Evolutionary conservation across 2,888 invertebrate species (phyloP).

Genomic region (Idaea biselata): DNA sequence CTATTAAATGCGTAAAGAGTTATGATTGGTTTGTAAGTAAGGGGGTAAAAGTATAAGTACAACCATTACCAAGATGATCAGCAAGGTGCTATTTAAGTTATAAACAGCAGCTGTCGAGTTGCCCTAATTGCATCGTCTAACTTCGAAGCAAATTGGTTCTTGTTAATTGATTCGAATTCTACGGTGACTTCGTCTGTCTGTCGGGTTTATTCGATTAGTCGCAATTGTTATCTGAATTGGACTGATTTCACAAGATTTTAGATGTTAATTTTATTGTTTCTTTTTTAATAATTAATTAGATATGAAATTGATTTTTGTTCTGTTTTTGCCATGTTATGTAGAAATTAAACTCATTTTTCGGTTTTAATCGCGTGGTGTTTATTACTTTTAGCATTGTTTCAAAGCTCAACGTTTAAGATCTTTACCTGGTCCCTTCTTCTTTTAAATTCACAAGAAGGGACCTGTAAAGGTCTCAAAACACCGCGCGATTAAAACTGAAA

Average conservation of each 20-base stretch:
- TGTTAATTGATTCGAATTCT: slow-evolving; percentile 69
- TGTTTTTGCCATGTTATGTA: too few relatives aligned
- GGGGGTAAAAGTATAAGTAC: slow-evolving; percentile 22
- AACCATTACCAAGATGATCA: slow-evolving; percentile 12
- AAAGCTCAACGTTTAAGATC: too few relatives aligned
- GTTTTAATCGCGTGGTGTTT: too few relatives aligned
- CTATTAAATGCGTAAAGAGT: too few relatives aligned
- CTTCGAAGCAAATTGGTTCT: slow-evolving; percentile 61
- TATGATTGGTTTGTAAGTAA: too few relatives aligned
- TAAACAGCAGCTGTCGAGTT: slow-evolving; percentile 8
- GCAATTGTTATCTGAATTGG: slow-evolving; percentile 36
- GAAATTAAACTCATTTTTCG: too few relatives aligned
- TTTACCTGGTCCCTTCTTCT: too few relatives aligned
- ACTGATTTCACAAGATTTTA: slow-evolving; percentile 28
- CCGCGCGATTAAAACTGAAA: too few relatives aligned
- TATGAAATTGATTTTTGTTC: too few relatives aligned
- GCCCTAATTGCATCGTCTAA: slow-evolving; percentile 64
- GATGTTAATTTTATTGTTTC: neutral
- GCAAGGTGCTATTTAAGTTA: slow-evolving; percentile 7
- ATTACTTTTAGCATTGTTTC: too few relatives aligned
- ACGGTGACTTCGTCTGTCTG: slow-evolving; percentile 43
- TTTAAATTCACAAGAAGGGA: too few relatives aligned
- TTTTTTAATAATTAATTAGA: neutral
- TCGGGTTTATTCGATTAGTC: slow-evolving; percentile 31
- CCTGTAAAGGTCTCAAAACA: too few relatives aligned